Base-by-base conservation (phyloP, 2,888 invertebrate species). In the Lepidochrysops patricia region DNA sequence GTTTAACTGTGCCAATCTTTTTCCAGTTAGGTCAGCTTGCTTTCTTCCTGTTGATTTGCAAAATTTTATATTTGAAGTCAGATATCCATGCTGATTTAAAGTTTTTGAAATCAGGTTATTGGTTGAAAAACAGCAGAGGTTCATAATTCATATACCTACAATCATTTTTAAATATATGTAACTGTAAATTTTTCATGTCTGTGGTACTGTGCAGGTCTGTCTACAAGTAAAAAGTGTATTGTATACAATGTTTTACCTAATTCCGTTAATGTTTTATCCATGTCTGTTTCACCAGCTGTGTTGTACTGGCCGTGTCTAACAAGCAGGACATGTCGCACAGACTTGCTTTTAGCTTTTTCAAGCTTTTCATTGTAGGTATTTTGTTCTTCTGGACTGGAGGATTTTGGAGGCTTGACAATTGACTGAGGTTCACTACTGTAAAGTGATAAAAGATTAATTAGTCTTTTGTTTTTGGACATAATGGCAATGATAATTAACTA, bases 291-390 rank as follows among this genome's bases (percentile, higher is more conserved):
- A 0, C 95, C 97, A 7, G 91, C 88, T 43, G 94, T 82, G 71
- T 97, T 91, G 76, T 99, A 99, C 79, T 99, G 98, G 0, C 99
- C 99, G 80, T 99, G 99, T 43, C 99, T 91, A 62, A 99, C 94
- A 13, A 99, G 89, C 68, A 99, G 91, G 58, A 99, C 80, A 77
- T 98, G 96, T n/a, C 98, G 84, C 0, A 91, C 90, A 0, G 94
- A 93, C 73, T 86, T 91, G 48, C 91, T 84, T 67, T 90, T 92
- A 0, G 88, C 81, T 61, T 92, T 91, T 68, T 94, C 94, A 27
- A 93, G 68, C 62, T 92, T 90, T 68, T 92, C 91, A 74, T 95
- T 94, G 62, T 90, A 91, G 58, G 91, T 89, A 73, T 95, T 94
- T 43, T 95, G 91, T 62, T 93, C 93, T 63, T 92, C 91, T 72